phyloP scores from a whole-genome alignment of 2,888 invertebrate species.

The Cecidostiba fungosa region DNA sequence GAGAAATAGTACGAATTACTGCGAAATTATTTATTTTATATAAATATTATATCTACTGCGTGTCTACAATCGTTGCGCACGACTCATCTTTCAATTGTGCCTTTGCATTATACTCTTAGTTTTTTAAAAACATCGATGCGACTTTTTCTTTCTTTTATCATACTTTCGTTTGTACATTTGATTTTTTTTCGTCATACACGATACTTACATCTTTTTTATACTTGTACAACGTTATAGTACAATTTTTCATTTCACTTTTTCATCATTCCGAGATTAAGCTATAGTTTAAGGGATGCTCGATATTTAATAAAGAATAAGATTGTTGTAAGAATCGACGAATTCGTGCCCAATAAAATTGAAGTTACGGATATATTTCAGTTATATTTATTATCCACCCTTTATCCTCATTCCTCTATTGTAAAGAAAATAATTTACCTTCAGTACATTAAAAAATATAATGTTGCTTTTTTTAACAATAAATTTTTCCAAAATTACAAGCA shows the following conservation, averaged over 20 bases:
- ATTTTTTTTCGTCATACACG: neutral
- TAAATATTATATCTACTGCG: slow-evolving; percentile 54
- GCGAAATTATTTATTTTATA: slow-evolving; percentile 60
- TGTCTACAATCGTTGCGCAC: slow-evolving; percentile 36
- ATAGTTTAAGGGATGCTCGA: slow-evolving; percentile 8
- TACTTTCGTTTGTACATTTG: neutral
- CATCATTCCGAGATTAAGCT: slow-evolving; percentile 54
- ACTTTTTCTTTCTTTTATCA: slow-evolving; percentile 9
- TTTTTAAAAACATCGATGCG: slow-evolving; percentile 25
- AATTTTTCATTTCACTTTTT: slow-evolving; percentile 46
- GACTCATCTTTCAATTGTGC: slow-evolving; percentile 54
- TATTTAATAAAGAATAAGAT: slow-evolving; percentile 46
- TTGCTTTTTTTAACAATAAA: neutral
- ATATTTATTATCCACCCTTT: slow-evolving; percentile 1
- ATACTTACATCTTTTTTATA: slow-evolving; percentile 30
- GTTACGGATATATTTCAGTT: slow-evolving; percentile 36
- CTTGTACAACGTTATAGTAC: slow-evolving; percentile 3
- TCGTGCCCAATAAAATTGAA: slow-evolving; percentile 59
- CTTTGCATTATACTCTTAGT: slow-evolving; percentile 20
- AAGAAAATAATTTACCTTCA: too few species aligned
- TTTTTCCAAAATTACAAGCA: neutral
- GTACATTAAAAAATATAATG: neutral
- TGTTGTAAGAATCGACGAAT: slow-evolving; percentile 46
- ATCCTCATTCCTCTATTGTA: neutral
- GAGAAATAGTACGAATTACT: slow-evolving; percentile 43